Evolutionary conservation across 2,797 vertebrate species (phyloP), one percentile per base, ranked within the genome.

Genomic region (Geotrypetes seraphini): DNA sequence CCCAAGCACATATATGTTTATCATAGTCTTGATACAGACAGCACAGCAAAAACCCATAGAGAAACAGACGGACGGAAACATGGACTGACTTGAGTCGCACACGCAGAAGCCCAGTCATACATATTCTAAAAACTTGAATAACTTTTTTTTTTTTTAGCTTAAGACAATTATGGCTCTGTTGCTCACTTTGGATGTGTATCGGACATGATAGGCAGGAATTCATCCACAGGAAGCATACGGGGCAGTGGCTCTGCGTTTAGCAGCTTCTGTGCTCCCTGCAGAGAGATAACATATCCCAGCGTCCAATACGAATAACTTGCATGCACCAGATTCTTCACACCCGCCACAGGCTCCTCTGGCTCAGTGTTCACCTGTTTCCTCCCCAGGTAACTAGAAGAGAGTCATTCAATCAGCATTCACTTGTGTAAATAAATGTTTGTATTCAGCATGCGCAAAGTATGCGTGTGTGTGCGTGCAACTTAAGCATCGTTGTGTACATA

Each of bases 121-220:
- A n/a, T n/a, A n/a, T n/a, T n/a, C n/a, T n/a, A n/a, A n/a, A n/a
- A n/a, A n/a, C n/a, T n/a, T n/a, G n/a, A n/a, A n/a, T n/a, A n/a
- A n/a, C n/a, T n/a, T n/a, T n/a, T n/a, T n/a, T n/a, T n/a, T n/a
- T n/a, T n/a, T n/a, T n/a, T n/a, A n/a, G n/a, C n/a, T n/a, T n/a
- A n/a, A n/a, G n/a, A n/a, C n/a, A n/a, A n/a, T n/a, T n/a, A n/a
- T n/a, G n/a, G n/a, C n/a, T n/a, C n/a, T n/a, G 7, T 3, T 47
- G 84, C 84, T 33, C 68, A 99, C 95, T 92, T 97, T 50, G 91
- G 87, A 57, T 99, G 96, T 39, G 80, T 91, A 83, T 97, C 85
- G 0, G 91, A 97, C 96, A 99, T 97, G 71, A 99, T 87, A 66
- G 96, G 96, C 39, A 99, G 73, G 66, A 95, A 98, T 55, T 99